A percentile compares a stretch with the other conserved stretches of the same genome.
phyloP scores from a whole-genome alignment of 2,113 vertebrate species.

The Pipa parva region DNA sequence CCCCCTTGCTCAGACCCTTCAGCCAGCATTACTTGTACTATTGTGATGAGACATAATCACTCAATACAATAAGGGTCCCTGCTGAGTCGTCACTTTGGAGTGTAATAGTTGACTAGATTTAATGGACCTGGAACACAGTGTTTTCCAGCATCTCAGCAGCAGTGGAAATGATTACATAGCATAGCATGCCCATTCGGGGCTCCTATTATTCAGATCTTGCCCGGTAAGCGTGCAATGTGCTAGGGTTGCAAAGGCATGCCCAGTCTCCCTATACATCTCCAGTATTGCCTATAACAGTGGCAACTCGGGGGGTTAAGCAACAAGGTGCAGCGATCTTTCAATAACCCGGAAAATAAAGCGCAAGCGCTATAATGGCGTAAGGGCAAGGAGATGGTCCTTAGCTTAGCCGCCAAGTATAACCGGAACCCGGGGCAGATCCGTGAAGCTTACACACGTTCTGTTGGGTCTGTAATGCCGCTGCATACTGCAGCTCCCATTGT shows the following conservation, averaged over 20 bases:
- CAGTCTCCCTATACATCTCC: neutral
- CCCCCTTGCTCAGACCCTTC: neutral
- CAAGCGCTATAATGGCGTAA: too few relatives aligned
- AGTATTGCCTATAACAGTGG: neutral
- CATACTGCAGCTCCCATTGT: constrained; percentile 15
- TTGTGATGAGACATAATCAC: neutral
- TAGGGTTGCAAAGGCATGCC: neutral
- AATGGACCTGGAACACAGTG: neutral
- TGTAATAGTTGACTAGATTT: neutral
- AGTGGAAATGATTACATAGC: neutral
- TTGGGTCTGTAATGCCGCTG: too few relatives aligned
- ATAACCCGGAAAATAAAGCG: too few relatives aligned
- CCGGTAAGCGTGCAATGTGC: neutral
- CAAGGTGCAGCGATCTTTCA: too few relatives aligned
- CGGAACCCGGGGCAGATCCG: constrained; percentile 49
- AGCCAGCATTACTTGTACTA: neutral
- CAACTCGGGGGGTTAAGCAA: too few relatives aligned
- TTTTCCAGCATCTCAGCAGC: neutral
- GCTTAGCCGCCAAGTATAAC: too few relatives aligned
- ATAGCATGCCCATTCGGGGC: neutral
- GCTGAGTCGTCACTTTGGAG: neutral
- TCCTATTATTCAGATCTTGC: neutral
- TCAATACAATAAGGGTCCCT: neutral
- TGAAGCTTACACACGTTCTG: too few relatives aligned
- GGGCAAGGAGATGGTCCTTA: too few relatives aligned